Base-by-base conservation (phyloP, 2,888 invertebrate species). In the Conus canariensis region DNA sequence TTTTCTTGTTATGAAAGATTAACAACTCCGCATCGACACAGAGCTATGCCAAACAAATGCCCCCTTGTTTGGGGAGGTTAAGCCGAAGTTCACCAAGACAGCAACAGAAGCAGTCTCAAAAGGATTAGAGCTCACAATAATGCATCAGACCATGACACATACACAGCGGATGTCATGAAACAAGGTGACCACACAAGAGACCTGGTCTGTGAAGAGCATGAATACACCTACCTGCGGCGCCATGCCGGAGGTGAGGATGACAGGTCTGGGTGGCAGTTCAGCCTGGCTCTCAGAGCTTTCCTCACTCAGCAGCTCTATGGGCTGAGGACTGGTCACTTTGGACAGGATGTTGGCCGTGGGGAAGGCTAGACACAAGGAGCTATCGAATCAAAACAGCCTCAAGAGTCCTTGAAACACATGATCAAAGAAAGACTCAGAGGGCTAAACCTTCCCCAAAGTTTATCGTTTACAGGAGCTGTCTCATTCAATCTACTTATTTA, bases 231-330 rank as follows among this genome's bases (percentile, higher is more conserved):
- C 95, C 90, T 93, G 92, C 74, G 93, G 95, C 8, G 91, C 88
- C 93, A 96, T 93, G 9, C 96, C 96, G 14, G 96, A 95, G 77
- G 96, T 92, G 88, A 96, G 94, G 90, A 96, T 95, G 45, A 94
- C 92, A 74, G 94, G 80, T 91, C 90, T 87, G 90, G 87, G 90
- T 83, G 85, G 12, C n/a, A 30, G 9, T 77, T 87, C 80, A 91
- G 89, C 16, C 90, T 90, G 86, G 10, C 90, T 89, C 88, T 92
- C 91, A 85, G 91, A 83, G 22, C 85, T 86, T 25, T 92, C 91
- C 1, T 92, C 92, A 59, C 93, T 93, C 14, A 92, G 90, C 70
- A 93, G 87, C 30, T 92, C 92, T 8, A 94, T 87, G n/a, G 95
- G 93, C 89, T 94, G 93, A 6, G 94, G 94, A 85, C 93, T 92